phyloP scores from a whole-genome alignment of 2,113 vertebrate genomes.

The Esox niger region DNA sequence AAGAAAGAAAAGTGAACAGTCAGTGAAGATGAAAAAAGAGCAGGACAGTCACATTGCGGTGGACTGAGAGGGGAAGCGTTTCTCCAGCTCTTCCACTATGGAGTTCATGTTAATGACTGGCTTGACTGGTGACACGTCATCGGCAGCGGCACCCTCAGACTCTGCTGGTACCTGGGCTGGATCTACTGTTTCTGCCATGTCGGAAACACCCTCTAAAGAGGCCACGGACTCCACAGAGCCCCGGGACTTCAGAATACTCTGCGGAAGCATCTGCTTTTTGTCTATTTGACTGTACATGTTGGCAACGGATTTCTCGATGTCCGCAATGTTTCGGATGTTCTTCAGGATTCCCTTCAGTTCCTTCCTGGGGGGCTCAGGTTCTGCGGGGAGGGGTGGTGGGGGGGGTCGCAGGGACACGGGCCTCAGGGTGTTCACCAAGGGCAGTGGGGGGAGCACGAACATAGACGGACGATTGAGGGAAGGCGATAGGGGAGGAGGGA shows the following conservation, averaged over 20 bases:
- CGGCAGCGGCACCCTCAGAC: too few relatives aligned
- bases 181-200: too few relatives aligned
- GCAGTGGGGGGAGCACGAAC: conserved; percentile 12
- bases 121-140: conserved; percentile 52
- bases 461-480: conserved; percentile 1
- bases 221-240: conserved; percentile 49
- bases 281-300: conserved; percentile 88
- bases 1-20: neutral
- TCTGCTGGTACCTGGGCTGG: too few relatives aligned
- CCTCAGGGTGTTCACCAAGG: conserved; percentile 42
- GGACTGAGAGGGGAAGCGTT: conserved; percentile 72
- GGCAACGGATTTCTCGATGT: conserved; percentile 85
- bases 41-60: conserved; percentile 68
- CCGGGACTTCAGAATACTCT: conserved; percentile 66
- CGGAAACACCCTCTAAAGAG: conserved; percentile 31
- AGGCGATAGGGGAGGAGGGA: conserved; percentile 18
- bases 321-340: conserved; percentile 83
- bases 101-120: conserved; percentile 42
- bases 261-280: conserved; percentile 75
- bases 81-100: conserved; percentile 35
- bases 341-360: conserved; percentile 87
- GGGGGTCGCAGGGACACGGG: conserved; percentile 53
- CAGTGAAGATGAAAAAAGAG: conserved; percentile 17
- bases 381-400: conserved; percentile 24
- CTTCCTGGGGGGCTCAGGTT: conserved; percentile 36